Conservation (phyloP, 2,888 invertebrate species). For the Oegoconia quadripuncta region DNA sequence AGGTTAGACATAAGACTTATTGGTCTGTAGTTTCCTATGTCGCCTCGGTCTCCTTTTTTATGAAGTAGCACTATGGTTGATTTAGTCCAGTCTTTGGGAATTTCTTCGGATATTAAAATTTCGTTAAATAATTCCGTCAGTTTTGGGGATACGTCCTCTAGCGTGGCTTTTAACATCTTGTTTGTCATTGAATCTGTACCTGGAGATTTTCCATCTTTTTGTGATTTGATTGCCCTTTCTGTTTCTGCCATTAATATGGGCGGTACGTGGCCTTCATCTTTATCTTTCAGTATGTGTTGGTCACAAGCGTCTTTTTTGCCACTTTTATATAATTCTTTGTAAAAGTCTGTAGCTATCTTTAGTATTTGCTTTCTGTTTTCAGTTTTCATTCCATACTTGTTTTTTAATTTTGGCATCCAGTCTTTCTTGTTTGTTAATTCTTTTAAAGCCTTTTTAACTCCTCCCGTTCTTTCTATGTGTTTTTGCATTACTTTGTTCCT, state of each 20-base stretch:
- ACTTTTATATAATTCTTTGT: conserved; percentile 13
- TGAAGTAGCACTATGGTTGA: conserved; percentile 25
- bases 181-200: conserved; percentile 8
- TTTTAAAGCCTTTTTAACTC: conserved; percentile 19
- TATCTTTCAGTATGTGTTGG: too few relatives aligned
- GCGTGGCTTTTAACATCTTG: conserved; percentile 4
- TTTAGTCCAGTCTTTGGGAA: conserved; percentile 22
- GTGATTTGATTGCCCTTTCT: conserved; percentile 3
- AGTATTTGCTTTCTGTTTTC: background rate
- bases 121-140: conserved; percentile 5
- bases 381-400: conserved; percentile 7
- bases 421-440: conserved; percentile 13
- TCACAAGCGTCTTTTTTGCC: too few relatives aligned
- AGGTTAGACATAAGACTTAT: conserved; percentile 12
- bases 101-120: conserved; percentile 1
- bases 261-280: too few relatives aligned
- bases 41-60: conserved; percentile 23
- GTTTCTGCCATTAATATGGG: conserved; percentile 14
- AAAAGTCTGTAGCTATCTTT: conserved; percentile 16
- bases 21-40: conserved; percentile 21
- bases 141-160: background rate
- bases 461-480: conserved; percentile 19
- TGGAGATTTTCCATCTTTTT: conserved; percentile 8
- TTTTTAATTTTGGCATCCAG: conserved; percentile 21
- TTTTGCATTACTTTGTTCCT: conserved; percentile 13